Evolutionary conservation across 2,888 invertebrate species (phyloP).

Genomic region (Philereme vetulata): DNA sequence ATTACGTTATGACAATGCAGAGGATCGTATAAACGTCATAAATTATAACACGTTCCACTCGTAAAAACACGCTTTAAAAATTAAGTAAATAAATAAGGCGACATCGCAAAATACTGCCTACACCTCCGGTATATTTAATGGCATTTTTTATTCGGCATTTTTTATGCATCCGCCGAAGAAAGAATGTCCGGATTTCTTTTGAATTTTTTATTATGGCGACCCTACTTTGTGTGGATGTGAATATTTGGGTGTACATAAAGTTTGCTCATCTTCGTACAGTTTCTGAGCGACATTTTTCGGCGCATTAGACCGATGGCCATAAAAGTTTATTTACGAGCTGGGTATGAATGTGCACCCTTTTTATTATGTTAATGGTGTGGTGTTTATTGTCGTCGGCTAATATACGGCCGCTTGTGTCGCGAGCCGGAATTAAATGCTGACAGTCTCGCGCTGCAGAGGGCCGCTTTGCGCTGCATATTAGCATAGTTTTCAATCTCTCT

Average conservation of each 20-base stretch:
- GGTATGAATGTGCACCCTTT: conserved; percentile 73
- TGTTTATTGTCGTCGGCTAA: conserved; percentile 61
- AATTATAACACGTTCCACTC: conserved; percentile 30
- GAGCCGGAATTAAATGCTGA: conserved; percentile 36
- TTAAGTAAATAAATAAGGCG: conserved; percentile 38
- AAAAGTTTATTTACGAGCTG: conserved; percentile 77
- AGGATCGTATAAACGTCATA: conserved; percentile 5
- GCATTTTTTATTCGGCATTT: conserved; percentile 53
- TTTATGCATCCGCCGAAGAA: conserved; percentile 48
- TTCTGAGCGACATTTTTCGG: conserved; percentile 68
- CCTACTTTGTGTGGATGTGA: conserved; percentile 40
- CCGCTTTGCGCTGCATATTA: conserved; percentile 6
- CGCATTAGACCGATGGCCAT: conserved; percentile 76
- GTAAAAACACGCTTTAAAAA: conserved; percentile 38
- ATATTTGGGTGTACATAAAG: conserved; percentile 48
- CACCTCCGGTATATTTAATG: conserved; percentile 52
- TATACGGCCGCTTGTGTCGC: conserved; percentile 53
- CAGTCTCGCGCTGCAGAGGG: conserved; percentile 13
- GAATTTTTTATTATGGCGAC: conserved; percentile 54
- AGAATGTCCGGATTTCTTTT: conserved; percentile 52
- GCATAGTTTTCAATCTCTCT: conserved; percentile 3
- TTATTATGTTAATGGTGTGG: conserved; percentile 79
- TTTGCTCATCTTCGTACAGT: conserved; percentile 42
- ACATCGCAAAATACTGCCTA: conserved; percentile 37
- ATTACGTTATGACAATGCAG: conserved; percentile 3